Conservation (phyloP, 2,797 vertebrate genomes). For the Dermochelys coriacea region DNA sequence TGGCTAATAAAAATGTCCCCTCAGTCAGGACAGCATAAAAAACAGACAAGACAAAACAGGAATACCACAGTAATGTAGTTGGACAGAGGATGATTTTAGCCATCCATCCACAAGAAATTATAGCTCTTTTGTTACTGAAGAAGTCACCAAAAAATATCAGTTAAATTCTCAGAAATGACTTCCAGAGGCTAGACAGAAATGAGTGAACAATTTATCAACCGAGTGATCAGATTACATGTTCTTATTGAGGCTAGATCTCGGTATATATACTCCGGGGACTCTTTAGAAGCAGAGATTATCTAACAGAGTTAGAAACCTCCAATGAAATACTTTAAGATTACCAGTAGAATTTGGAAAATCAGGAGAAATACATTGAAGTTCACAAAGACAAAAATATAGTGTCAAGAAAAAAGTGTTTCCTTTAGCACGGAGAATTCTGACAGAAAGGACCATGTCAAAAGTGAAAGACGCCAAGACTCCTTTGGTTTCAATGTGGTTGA, state of each 20-base stretch:
- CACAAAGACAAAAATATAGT: background rate
- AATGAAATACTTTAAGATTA: background rate
- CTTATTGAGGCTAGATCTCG: background rate
- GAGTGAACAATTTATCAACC: background rate
- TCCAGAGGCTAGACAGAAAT: background rate
- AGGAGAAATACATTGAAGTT: background rate
- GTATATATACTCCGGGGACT: background rate
- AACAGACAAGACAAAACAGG: background rate
- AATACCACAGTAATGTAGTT: background rate
- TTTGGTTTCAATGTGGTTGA: background rate
- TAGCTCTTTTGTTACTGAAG: background rate
- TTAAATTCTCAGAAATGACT: background rate
- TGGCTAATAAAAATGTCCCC: background rate
- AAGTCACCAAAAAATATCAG: background rate
- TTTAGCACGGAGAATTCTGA: background rate
- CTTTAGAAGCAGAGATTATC: background rate
- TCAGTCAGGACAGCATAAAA: background rate
- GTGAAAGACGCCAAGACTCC: background rate
- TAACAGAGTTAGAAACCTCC: background rate
- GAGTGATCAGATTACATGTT: background rate
- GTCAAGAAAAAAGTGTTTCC: accelerated
- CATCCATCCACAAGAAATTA: background rate
- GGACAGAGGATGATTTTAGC: background rate
- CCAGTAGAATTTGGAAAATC: background rate
- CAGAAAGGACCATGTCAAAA: background rate